phyloP scores from a whole-genome alignment of 2,113 vertebrate genomes.

The Phoxinus phoxinus region DNA sequence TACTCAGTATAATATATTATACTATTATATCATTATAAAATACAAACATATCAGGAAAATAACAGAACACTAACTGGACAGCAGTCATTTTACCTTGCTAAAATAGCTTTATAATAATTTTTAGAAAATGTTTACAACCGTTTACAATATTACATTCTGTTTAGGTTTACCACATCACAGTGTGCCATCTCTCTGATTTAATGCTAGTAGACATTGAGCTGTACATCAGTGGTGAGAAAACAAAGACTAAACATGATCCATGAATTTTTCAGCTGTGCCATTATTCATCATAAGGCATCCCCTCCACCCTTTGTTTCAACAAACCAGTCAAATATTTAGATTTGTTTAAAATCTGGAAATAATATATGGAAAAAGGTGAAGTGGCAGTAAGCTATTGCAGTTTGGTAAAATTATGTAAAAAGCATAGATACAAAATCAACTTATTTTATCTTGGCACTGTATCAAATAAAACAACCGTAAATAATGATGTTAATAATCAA shows the following conservation, averaged over 20 bases:
- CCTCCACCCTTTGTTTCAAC: slow-evolving; percentile 31
- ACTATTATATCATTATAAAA: too few species aligned
- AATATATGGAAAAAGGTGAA: slow-evolving; percentile 6
- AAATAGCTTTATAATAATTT: slow-evolving; percentile 84
- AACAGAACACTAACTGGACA: slow-evolving; percentile 56
- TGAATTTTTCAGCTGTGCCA: slow-evolving; percentile 48
- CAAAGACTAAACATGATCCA: slow-evolving; percentile 51
- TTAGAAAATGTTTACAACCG: slow-evolving; percentile 80
- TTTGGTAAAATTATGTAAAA: slow-evolving; percentile 53
- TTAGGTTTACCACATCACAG: slow-evolving; percentile 80
- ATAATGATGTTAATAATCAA: slow-evolving; percentile 2
- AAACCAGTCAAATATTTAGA: slow-evolving; percentile 52
- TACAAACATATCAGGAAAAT: slow-evolving; percentile 47
- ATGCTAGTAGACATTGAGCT: slow-evolving; percentile 67
- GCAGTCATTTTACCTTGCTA: slow-evolving; percentile 75
- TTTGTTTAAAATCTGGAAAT: slow-evolving; percentile 39
- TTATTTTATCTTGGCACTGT: slow-evolving; percentile 68
- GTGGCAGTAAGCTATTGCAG: slow-evolving; percentile 70
- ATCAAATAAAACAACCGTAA: slow-evolving; percentile 56
- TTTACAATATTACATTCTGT: slow-evolving; percentile 83
- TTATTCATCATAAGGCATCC: slow-evolving; percentile 4
- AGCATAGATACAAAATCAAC: slow-evolving; percentile 47
- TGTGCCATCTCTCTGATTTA: slow-evolving; percentile 78
- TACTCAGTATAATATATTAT: too few species aligned
- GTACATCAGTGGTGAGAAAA: slow-evolving; percentile 71